phyloP scores from a whole-genome alignment of 2,888 invertebrate genomes.

The Merodon equestris region DNA sequence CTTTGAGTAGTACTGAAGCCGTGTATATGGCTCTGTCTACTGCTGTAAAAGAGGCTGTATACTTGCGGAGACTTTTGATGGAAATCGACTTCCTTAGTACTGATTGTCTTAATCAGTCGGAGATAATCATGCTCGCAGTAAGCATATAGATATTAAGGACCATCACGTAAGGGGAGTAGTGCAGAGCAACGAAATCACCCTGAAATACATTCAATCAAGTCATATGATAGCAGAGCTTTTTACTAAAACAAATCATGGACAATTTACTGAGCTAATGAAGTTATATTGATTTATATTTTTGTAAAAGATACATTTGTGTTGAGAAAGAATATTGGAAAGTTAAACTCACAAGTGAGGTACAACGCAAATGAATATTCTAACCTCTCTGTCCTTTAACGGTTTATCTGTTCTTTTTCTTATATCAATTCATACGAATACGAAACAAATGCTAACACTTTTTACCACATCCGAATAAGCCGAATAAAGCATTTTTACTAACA shows the following conservation, averaged over 20 bases:
- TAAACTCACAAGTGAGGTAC: no score
- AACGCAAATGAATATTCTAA: no score
- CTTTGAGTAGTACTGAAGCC: no score
- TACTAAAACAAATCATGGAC: constrained; percentile 2
- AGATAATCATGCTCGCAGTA: constrained; percentile 59
- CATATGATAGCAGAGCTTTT: constrained; percentile 21
- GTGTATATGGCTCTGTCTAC: neutral
- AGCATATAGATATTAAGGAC: constrained; percentile 57
- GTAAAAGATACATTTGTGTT: no score
- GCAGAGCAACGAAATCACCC: constrained; percentile 8
- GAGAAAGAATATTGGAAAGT: no score
- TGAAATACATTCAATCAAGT: constrained; percentile 14
- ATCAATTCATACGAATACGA: no score
- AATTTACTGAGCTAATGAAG: constrained; percentile 19
- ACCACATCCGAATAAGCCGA: no score
- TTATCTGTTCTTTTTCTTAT: no score
- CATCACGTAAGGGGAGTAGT: constrained; percentile 15
- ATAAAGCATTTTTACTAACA: no score
- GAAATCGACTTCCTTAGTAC: constrained; percentile 5
- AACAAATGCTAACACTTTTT: no score
- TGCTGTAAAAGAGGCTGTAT: constrained; percentile 1
- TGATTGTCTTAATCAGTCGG: neutral
- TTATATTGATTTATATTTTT: constrained; percentile 14
- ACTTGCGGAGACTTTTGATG: neutral
- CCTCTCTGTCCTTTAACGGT: no score